Evolutionary conservation across 2,888 invertebrate species (phyloP).

Genomic region (Penaeus monodon): DNA sequence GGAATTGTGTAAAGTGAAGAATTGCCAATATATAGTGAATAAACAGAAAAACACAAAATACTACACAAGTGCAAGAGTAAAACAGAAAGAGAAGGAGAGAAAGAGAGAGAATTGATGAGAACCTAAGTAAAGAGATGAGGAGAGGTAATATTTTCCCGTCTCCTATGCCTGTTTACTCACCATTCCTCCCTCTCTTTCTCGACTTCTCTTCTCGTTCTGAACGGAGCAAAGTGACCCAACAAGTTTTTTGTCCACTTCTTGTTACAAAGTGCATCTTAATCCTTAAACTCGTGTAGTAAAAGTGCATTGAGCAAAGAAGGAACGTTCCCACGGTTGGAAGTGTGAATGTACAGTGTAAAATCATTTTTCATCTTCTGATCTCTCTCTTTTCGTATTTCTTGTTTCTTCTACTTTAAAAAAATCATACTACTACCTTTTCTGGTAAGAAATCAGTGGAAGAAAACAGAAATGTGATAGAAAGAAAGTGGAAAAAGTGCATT

Average conservation of each 20-base stretch:
- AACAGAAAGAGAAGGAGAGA: not conserved
- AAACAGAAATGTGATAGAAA: too few species aligned
- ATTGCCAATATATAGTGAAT: conserved; percentile 2
- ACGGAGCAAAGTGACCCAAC: not conserved
- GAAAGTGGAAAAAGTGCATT: not conserved
- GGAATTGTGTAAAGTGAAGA: too few species aligned
- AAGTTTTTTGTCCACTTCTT: not conserved
- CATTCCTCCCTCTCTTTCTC: not conserved
- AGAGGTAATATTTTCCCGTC: not conserved
- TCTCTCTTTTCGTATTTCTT: too few species aligned
- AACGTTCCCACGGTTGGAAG: too few species aligned
- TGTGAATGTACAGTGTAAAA: too few species aligned
- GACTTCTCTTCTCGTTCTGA: not conserved
- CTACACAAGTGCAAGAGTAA: not conserved
- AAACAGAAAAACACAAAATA: not conserved
- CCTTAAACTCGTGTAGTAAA: too few species aligned
- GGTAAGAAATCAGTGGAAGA: too few species aligned
- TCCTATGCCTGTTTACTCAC: not conserved
- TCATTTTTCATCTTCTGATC: too few species aligned
- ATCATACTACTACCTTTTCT: too few species aligned
- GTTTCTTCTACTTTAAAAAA: too few species aligned
- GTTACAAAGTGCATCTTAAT: too few species aligned
- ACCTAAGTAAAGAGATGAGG: not conserved
- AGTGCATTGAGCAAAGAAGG: too few species aligned
- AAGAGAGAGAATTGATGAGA: not conserved